phyloP scores from a whole-genome alignment of 2,888 invertebrate species.

The Azorinus chamasolen region DNA sequence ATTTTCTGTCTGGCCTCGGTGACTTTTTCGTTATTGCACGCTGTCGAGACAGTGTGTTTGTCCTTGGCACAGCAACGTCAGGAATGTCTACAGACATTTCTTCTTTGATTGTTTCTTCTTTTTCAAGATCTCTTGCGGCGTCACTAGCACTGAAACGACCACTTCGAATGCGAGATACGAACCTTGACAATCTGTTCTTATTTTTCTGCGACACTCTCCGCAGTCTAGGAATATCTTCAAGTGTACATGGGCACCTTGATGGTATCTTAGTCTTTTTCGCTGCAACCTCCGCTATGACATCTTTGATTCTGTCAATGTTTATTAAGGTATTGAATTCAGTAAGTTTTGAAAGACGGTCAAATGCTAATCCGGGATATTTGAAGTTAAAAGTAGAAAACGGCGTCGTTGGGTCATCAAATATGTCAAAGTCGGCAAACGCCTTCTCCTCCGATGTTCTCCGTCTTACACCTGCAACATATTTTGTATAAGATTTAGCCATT shows the following conservation, averaged over 20 bases:
- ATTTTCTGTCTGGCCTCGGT: neutral
- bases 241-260: conserved; percentile 66
- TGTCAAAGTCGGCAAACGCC: conserved; percentile 86
- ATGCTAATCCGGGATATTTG: conserved; percentile 85
- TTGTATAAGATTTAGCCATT: too few species aligned
- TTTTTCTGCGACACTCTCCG: conserved; percentile 72
- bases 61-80: neutral
- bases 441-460: conserved; percentile 85
- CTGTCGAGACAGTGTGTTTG: conserved; percentile 13
- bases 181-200: conserved; percentile 63
- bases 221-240: conserved; percentile 70
- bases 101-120: conserved; percentile 19
- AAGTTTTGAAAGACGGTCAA: conserved; percentile 86
- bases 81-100: conserved; percentile 32
- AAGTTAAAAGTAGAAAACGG: conserved; percentile 87
- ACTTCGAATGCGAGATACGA: conserved; percentile 59
- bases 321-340: conserved; percentile 86
- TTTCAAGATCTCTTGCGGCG: conserved; percentile 50
- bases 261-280: conserved; percentile 70
- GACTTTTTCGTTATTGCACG: conserved; percentile 10
- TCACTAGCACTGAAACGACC: conserved; percentile 48
- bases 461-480: conserved; percentile 80
- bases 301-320: conserved; percentile 84
- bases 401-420: conserved; percentile 86
- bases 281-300: conserved; percentile 80